Conservation (phyloP, 2,888 invertebrate species). For the Chironomus tentans region DNA sequence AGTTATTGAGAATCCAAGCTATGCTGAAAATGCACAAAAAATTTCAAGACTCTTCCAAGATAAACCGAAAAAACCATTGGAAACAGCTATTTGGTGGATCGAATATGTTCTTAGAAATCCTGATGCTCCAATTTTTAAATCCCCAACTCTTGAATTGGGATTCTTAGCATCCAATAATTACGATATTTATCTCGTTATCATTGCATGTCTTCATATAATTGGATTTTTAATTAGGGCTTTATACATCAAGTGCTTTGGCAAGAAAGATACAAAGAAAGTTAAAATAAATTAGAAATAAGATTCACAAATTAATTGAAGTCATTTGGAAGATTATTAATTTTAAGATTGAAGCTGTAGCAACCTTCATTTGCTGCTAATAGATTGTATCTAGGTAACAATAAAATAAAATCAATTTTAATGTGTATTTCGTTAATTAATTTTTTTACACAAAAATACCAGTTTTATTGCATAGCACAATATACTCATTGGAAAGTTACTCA, state of each 20-base stretch:
- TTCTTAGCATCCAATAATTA: conserved; percentile 7
- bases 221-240: background rate
- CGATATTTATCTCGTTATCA: background rate
- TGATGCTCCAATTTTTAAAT: background rate
- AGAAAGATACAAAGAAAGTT: background rate
- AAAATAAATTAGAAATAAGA: background rate
- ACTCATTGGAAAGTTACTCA: too few species aligned
- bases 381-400: too few species aligned
- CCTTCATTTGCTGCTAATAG: too few species aligned
- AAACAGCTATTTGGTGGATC: conserved; percentile 20
- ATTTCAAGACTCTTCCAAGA: conserved; percentile 17
- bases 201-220: background rate
- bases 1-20: background rate
- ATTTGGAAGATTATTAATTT: too few species aligned
- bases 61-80: background rate
- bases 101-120: conserved; percentile 23
- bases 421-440: too few species aligned
- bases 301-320: too few species aligned
- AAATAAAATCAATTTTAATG: too few species aligned
- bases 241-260: background rate
- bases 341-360: too few species aligned
- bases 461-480: too few species aligned
- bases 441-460: too few species aligned
- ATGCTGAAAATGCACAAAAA: background rate
- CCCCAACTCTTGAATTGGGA: conserved; percentile 8